Evolutionary conservation across 2,888 invertebrate genomes (phyloP), one percentile per base, ranked within the genome.

Genomic region (Leptopilina drosophilae): DNA sequence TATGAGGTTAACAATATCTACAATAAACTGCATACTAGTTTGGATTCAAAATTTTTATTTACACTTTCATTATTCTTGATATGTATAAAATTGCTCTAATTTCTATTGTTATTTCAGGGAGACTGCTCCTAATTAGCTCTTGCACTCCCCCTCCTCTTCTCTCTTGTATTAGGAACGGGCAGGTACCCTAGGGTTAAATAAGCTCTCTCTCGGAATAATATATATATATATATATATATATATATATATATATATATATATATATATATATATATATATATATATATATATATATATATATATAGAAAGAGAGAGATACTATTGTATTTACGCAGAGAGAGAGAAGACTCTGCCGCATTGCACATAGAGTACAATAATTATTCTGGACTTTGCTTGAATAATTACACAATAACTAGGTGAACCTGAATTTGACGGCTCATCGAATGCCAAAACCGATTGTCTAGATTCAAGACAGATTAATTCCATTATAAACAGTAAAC

Each of bases 51-150:
- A 33, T 33, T 33, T 33, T 33, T 33, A 33, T 33, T 33, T 33
- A 33, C 33, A 33, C 3, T 33, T 33, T 3, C 33, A 33, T 33
- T 33, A 2, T 3, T 33, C 33, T 33, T 33, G 33, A 33, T 33
- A 33, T 33, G 33, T 33, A 33, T 33, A 33, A 33, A 33, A 33
- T 33, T 33, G 83, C 85, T 85, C 87, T 87, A 87, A 88, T 88
- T 88, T 88, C 87, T 87, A 88, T 33, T 33, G 87, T 88, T 88
- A 87, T 87, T 88, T 87, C 87, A 84, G 82, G 84, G 33, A 85
- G 86, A 86, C 84, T 87, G 87, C 82, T 84, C 87, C 88, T 87
- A 88, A 88, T 88, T 88, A 88, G 87, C 86, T 85, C 86, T 83
- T 84, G 53, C 33, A 69, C 33, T 20, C 42, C 46, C 15, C n/a